Conservation (phyloP, 2,113 vertebrate genomes). For the Ancistrus triradiatus region DNA sequence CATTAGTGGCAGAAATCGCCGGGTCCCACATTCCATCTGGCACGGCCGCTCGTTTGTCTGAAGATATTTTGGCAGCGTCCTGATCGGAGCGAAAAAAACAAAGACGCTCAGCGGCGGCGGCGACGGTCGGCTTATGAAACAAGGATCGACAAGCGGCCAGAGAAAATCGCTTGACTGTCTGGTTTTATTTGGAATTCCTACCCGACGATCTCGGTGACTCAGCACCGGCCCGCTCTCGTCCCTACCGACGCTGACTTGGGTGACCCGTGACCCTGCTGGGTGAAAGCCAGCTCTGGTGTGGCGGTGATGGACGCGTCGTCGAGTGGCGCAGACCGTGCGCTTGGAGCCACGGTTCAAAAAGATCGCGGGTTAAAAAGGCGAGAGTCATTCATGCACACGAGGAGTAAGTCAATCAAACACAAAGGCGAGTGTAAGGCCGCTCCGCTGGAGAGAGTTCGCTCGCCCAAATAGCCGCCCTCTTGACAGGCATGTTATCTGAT, state of each 20-base stretch:
- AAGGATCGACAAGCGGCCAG: no score
- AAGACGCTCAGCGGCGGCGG: constrained; percentile 8
- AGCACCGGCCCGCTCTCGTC: background rate
- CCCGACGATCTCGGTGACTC: no score
- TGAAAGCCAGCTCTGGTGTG: constrained; percentile 23
- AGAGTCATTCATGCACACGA: constrained; percentile 18
- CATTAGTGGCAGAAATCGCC: constrained; percentile 38
- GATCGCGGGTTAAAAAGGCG: constrained; percentile 24
- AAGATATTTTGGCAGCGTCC: constrained; percentile 34
- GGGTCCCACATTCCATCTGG: constrained; percentile 42
- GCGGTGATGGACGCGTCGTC: constrained; percentile 40
- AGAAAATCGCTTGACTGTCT: no score
- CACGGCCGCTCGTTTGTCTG: constrained; percentile 23
- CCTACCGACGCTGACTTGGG: background rate
- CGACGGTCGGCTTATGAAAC: no score
- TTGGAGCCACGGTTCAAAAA: constrained; percentile 22
- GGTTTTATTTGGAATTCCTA: no score
- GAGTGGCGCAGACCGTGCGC: constrained; percentile 30
- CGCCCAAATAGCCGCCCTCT: background rate
- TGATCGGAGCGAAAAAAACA: constrained; percentile 35
- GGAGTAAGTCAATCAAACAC: constrained; percentile 2
- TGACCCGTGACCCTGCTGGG: constrained; percentile 37
- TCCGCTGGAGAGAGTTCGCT: constrained; percentile 18
- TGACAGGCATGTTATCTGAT: background rate
- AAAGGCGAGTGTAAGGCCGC: constrained; percentile 9